Percentiles rank a stretch among this genome's conserved stretches.
These are phyloP conservation scores for Phaethon lepturus DNA, from an alignment of 2,113 vertebrate genomes.

Conservation along the genomic window DNA sequence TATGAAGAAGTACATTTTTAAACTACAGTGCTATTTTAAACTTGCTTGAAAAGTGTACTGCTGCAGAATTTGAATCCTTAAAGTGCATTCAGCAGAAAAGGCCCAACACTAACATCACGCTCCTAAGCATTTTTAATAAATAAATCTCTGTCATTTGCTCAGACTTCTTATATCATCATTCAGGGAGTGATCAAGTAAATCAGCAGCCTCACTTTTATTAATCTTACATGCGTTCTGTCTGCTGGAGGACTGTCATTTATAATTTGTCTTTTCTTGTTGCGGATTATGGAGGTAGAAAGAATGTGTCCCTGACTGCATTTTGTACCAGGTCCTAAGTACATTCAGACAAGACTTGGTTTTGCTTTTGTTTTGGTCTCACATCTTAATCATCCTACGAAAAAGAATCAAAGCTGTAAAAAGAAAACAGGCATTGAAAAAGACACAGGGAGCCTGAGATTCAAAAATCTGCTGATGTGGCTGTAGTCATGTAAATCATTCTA, in stretches of 20 bases:
- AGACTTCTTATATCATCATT: not conserved
- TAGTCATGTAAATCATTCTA: conserved; percentile 3
- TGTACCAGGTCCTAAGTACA: not conserved
- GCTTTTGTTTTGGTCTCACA: not conserved
- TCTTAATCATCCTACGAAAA: not conserved
- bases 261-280: not conserved
- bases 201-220: not conserved
- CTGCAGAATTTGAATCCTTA: not conserved
- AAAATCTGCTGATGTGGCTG: not conserved
- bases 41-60: not conserved
- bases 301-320: not conserved
- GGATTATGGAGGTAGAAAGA: not conserved
- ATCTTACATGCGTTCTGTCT: not conserved
- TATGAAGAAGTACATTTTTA: not conserved
- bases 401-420: conserved; percentile 1
- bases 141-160: not conserved
- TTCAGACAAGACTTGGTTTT: not conserved
- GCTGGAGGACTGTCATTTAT: not conserved
- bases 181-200: not conserved
- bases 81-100: not conserved
- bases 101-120: not conserved
- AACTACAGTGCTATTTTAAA: not conserved
- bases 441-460: not conserved
- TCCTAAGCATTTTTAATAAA: not conserved
- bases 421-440: not conserved